These are phyloP conservation scores for Cacoxenus indagator DNA, from an alignment of 2,888 invertebrate genomes.

Conservation along the genomic window DNA sequence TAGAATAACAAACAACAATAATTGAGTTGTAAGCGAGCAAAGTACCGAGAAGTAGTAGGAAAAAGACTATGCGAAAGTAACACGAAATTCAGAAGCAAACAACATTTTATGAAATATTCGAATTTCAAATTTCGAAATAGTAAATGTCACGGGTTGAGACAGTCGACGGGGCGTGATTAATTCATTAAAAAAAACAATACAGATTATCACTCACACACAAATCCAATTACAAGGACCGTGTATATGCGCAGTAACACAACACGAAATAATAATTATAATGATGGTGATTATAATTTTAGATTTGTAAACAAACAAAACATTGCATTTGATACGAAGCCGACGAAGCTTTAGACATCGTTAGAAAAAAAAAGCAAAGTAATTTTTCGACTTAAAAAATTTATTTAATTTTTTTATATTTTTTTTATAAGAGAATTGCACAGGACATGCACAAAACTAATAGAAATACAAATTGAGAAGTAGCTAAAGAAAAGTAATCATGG, in stretches of 20 bases:
- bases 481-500: too few species aligned
- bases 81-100: constrained; percentile 25
- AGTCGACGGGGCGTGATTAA: constrained; percentile 8
- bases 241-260: constrained; percentile 4
- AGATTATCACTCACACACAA: constrained; percentile 9
- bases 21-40: constrained; percentile 5
- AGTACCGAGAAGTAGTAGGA: neutral
- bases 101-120: constrained; percentile 19
- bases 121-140: neutral
- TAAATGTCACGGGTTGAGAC: neutral
- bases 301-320: constrained; percentile 22
- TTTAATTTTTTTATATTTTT: too few species aligned
- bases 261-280: constrained; percentile 39
- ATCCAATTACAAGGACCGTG: neutral
- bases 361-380: too few species aligned
- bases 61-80: neutral
- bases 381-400: too few species aligned
- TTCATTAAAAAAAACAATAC: neutral
- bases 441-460: too few species aligned
- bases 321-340: neutral
- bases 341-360: constrained; percentile 15
- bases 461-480: too few species aligned
- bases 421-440: too few species aligned
- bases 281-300: constrained; percentile 35
- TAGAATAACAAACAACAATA: neutral